Base-by-base conservation (phyloP, 2,888 invertebrate species). In the Eurytoma californica region DNA sequence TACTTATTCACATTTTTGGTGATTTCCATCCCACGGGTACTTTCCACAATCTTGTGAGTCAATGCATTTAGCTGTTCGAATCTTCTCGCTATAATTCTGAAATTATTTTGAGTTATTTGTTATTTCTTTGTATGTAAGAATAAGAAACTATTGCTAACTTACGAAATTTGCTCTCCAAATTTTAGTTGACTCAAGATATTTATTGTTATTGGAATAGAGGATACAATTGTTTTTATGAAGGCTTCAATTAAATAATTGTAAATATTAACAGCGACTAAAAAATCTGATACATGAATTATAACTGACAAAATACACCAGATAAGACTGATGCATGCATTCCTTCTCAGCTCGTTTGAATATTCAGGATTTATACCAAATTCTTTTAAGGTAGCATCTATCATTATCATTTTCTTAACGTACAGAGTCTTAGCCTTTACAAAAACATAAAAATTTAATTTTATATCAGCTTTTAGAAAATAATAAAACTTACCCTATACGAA, bases 331-430 rank as follows among this genome's bases (percentile, higher is more conserved):
- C 2, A 16, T 13, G 20, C 16, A 49, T 47, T 80, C 61, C 57
- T 30, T 55, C 30, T 76, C 4, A 1, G 30, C 4, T 61, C 63
- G 2, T 9, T 13, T 2, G 4, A 1, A 14, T 77, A 53, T 16
- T 69, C 68, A 4, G 80, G 80, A 58, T 80, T 65, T 18, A 80
- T 63, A 9, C 72, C 80, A n/a, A 80, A 76, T 3, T 68, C 12
- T 57, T 67, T 60, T 20, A 81, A 24, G 7, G 78, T 81, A 53
- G 72, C 73, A 14, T 82, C 82, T 3, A 67, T 39, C 12, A 77
- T 18, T 0, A 39, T 28, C 16, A 80, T 55, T 67, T 61, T 77
- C 61, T 49, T 72, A 39, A 39, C 0, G 39, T 2, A 30, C 5
- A 51, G 55, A 73, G 51, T 9, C 61, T 47, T 51, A 24, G 14